phyloP scores from a whole-genome alignment of 1,140 invertebrate genomes.

The Cydia splendana region DNA sequence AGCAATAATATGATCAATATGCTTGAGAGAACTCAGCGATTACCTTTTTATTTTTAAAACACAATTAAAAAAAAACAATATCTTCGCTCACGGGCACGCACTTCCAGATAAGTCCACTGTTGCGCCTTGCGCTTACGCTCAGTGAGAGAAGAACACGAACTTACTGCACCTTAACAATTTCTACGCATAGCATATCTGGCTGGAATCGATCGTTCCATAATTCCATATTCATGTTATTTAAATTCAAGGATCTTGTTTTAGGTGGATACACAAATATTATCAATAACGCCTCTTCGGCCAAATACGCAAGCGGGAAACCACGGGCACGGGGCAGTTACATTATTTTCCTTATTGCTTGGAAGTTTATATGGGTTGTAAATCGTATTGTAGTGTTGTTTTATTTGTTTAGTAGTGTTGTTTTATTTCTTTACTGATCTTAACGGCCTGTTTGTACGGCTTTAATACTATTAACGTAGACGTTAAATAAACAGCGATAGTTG shows the following conservation, averaged over 20 bases:
- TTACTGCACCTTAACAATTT: neutral
- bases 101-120: no score
- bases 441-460: neutral
- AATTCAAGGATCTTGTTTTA: no score
- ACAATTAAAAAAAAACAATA: no score
- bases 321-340: neutral
- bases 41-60: no score
- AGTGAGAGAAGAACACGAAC: no score
- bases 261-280: neutral
- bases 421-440: slow-evolving; percentile 11
- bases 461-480: neutral
- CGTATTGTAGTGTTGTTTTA: slow-evolving; percentile 10
- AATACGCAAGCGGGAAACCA: neutral
- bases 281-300: neutral
- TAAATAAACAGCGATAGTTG: neutral
- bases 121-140: no score
- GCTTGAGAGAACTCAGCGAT: no score
- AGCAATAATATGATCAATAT: no score
- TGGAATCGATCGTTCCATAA: neutral
- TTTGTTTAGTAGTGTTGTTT: slow-evolving; percentile 6
- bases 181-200: neutral
- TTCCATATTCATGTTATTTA: neutral
- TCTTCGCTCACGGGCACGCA: no score
- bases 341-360: neutral
- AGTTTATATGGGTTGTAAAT: slow-evolving; percentile 10